Percentiles rank a stretch among this genome's conserved stretches.
Evolutionary conservation across 2,113 vertebrate species (phyloP).

Genomic region (Noturus placidus): DNA sequence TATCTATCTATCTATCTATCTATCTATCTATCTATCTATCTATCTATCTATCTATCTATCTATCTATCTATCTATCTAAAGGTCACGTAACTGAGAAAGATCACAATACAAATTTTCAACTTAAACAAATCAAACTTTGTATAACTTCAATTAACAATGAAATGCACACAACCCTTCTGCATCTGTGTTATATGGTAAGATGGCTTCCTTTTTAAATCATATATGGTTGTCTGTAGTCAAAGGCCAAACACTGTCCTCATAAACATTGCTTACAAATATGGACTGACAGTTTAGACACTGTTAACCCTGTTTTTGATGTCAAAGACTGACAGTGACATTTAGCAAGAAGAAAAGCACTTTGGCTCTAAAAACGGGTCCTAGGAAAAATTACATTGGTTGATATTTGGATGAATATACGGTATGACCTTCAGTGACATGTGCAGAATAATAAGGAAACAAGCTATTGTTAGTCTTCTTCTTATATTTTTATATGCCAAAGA

Average conservation of each 20-base stretch:
- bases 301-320: constrained; percentile 79
- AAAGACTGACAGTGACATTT: constrained; percentile 84
- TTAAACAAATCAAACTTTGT: background rate
- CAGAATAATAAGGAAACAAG: constrained; percentile 34
- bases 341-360: constrained; percentile 68
- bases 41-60: too few species aligned
- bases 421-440: constrained; percentile 42
- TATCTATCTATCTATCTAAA: too few species aligned
- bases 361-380: constrained; percentile 67
- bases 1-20: too few species aligned
- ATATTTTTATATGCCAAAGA: constrained; percentile 42
- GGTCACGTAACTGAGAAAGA: background rate
- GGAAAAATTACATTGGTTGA: constrained; percentile 46
- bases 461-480: constrained; percentile 20
- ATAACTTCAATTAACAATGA: constrained; percentile 14
- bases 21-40: too few species aligned
- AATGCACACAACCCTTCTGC: constrained; percentile 15
- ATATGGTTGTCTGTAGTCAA: background rate
- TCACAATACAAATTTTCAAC: background rate
- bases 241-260: constrained; percentile 60
- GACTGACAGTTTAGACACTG: constrained; percentile 77
- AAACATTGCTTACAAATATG: constrained; percentile 76
- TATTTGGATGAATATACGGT: constrained; percentile 54
- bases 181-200: background rate
- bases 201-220: constrained; percentile 4